Base-by-base conservation (phyloP, 2,797 vertebrate species). In the Falco cherrug region DNA sequence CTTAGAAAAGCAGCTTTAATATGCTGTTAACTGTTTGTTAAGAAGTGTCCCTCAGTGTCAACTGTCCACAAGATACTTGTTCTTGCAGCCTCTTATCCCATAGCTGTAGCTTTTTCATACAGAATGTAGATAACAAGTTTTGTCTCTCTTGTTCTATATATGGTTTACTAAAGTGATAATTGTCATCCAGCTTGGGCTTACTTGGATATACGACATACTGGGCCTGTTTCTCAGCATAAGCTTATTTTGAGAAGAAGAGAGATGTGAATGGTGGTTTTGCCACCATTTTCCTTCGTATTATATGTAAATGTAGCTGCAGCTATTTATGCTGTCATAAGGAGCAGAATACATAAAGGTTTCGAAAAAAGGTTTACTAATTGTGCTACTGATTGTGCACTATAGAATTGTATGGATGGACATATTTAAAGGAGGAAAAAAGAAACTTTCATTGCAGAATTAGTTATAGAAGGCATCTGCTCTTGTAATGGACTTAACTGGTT, bases 301-400 rank as follows among this genome's bases (percentile, higher is more conserved):
- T 92, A 63, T 87, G 11, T 51, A 67, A 89, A 70, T 61, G 13
- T 60, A 81, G 56, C 50, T 90, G n/a, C 39, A 87, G 37, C 16
- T 31, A 76, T 88, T 95, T 94, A 73, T 79, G 73, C 56, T 93
- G 70, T 74, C 97, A 96, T 94, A 79, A 89, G 56, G 63, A 92
- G 41, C 51, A 90, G 61, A 95, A 94, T 65, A 84, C 45, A 84
- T 22, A 76, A 59, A 33, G 13, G 45, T 88, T 96, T 97, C 47
- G 95, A 93, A 97, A 95, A 18, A 37, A 37, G 37, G 29, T 53
- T 94, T 92, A 45, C 41, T 82, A 76, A 90, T 93, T 53, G 63
- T 64, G n/a, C 29, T 84, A 60, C 59, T 89, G 79, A 94, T 76
- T 50, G 39, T 86, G 69, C 64, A 77, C 71, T 89, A 56, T 43